Evolutionary conservation across 2,113 vertebrate species (phyloP), one percentile per base, ranked within the genome.

Genomic region (Sorex fumeus): DNA sequence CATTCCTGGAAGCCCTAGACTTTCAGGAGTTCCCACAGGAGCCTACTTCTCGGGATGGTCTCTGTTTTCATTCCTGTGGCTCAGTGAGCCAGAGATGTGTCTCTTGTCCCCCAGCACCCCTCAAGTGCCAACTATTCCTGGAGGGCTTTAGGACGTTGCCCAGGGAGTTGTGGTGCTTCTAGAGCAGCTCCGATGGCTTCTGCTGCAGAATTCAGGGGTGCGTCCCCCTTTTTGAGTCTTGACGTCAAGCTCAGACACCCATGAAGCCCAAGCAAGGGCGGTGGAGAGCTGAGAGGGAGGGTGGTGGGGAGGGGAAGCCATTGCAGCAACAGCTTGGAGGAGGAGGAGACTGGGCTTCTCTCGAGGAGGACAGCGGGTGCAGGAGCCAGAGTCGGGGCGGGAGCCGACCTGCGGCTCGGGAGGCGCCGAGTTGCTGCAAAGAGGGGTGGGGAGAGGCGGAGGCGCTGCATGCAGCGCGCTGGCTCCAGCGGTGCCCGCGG

Each of bases 161-260:
- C 74, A 3, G 92, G 18, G 18, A 43, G 75, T 27, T 30, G 78
- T 93, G 45, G 96, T 83, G 53, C 45, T 47, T 88, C 64, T 13
- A 30, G 4, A 66, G 27, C 12, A 28, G 50, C 88, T 53, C 64
- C 89, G 45, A 50, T 0, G 72, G 50, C 23, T 80, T 13, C 66
- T 32, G 9, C 76, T 70, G 94, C 94, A 94, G 88, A 71, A 86
- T 78, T 57, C 16, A 57, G 87, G 90, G 91, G 66, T 72, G 87
- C 94, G 32, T 66, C 88, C 81, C 53, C 67, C 70, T 64, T 91
- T 53, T 66, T 81, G 50, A 66, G 77, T 91, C 96, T 95, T 98
- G 98, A 98, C 97, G 98, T 98, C 98, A 97, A 89, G 87, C 94
- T 95, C 95, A 43, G 0, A 84, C 87, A 93, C 93, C 81, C 85